Base-by-base conservation (phyloP, 2,113 vertebrate genomes). In the Cathartes aura region DNA sequence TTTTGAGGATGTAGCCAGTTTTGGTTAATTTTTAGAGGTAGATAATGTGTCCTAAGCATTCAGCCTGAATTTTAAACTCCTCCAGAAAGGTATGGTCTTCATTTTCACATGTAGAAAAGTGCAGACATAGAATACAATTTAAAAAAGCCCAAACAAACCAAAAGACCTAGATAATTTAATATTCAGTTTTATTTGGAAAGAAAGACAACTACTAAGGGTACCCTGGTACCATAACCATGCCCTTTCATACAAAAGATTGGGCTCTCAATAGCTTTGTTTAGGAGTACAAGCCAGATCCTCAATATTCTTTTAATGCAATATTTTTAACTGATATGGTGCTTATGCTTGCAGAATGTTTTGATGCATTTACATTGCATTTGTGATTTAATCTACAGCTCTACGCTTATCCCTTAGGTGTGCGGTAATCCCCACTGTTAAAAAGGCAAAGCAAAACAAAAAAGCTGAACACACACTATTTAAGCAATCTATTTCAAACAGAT, bases 401-500 rank as follows among this genome's bases (percentile, higher is more conserved):
- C 32, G 52, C 21, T 87, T 87, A 96, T 73, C 75, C 90, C 36
- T 55, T 85, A 97, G 94, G 83, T 93, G 81, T 94, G 81, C 67
- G n/a, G 82, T 66, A 92, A 86, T 90, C 73, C 72, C 68, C 55
- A 74, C 32, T 53, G 60, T 62, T 96, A 89, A 94, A 97, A 94
- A 83, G 72, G 73, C 78, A 94, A 59, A 88, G 60, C 62, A 82
- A 94, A 93, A 80, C 72, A 83, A 58, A 90, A 94, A 74, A 78
- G 87, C 85, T 94, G 76, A 98, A 92, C 32, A 93, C 70, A 96
- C 13, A 72, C 66, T 95, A 89, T 94, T 97, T 91, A 67, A 89
- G 91, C 93, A 96, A 93, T 93, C 63, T 58, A 96, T 96, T 96
- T 89, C 96, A 97, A 97, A 95, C 43, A 96, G 58, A 95, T 75